phyloP scores from a whole-genome alignment of 2,113 vertebrate species.

The Neolamprologus kungweensis region DNA sequence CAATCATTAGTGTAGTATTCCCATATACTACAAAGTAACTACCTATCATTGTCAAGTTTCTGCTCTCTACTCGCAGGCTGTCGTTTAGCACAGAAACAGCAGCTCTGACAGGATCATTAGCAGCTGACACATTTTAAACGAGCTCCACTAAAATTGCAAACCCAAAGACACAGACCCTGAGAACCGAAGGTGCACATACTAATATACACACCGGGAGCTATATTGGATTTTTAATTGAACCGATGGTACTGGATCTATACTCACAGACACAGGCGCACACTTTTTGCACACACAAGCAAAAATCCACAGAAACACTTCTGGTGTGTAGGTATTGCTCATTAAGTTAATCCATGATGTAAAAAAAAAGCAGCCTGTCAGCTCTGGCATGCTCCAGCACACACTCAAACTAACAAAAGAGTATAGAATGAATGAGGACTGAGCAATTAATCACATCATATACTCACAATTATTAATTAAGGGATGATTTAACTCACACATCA shows the following conservation, averaged over 20 bases:
- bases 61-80: not conserved
- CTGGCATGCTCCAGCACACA: not conserved
- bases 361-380: not conserved
- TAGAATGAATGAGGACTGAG: not conserved
- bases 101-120: constrained; percentile 1
- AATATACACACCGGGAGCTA: not conserved
- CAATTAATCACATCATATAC: not conserved
- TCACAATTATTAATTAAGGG: not conserved
- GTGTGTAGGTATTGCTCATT: not conserved
- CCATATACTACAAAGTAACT: not conserved
- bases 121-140: not conserved
- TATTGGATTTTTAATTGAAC: not conserved
- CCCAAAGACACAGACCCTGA: not conserved
- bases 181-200: not conserved
- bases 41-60: not conserved
- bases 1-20: not conserved
- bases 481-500: not conserved
- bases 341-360: not conserved
- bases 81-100: not conserved
- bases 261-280: not conserved
- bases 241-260: not conserved
- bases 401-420: not conserved
- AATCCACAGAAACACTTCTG: not conserved
- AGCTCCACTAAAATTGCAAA: not conserved
- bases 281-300: not conserved